phyloP scores from a whole-genome alignment of 2,113 vertebrate genomes.

The Archocentrus centrarchus region DNA sequence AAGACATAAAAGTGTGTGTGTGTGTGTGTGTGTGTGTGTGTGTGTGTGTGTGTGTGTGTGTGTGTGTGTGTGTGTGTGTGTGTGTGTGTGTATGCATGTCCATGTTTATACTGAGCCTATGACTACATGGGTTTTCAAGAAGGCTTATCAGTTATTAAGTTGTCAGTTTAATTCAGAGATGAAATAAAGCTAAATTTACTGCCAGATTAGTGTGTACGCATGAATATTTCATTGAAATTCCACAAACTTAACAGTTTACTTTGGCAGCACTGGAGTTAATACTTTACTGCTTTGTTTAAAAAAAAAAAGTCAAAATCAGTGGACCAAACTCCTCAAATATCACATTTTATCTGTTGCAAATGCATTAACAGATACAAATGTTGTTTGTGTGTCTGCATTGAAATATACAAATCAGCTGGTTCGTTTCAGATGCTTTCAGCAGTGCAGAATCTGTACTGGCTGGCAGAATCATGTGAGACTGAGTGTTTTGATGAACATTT shows the following conservation, averaged over 20 bases:
- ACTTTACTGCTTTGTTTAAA: conserved; percentile 6
- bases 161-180: background rate
- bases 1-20: conserved; percentile 1
- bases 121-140: conserved; percentile 5
- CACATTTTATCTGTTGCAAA: background rate
- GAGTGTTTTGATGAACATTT: conserved; percentile 38
- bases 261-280: background rate
- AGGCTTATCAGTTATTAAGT: conserved; percentile 15
- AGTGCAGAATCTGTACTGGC: background rate
- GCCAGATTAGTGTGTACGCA: background rate
- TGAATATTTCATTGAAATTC: conserved; percentile 19
- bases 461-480: background rate
- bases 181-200: conserved; percentile 5
- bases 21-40: conserved; percentile 26
- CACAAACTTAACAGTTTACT: conserved; percentile 33
- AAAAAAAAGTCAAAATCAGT: conserved; percentile 3
- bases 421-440: background rate
- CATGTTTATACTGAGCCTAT: background rate
- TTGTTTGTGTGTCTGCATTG: background rate
- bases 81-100: conserved; percentile 11
- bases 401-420: background rate
- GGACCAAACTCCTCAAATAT: background rate
- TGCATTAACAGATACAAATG: background rate
- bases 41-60: background rate
- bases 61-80: background rate